Evolutionary conservation across 2,113 vertebrate genomes (phyloP), one percentile per base, ranked within the genome.

Genomic region (Amblyopsis rosae): DNA sequence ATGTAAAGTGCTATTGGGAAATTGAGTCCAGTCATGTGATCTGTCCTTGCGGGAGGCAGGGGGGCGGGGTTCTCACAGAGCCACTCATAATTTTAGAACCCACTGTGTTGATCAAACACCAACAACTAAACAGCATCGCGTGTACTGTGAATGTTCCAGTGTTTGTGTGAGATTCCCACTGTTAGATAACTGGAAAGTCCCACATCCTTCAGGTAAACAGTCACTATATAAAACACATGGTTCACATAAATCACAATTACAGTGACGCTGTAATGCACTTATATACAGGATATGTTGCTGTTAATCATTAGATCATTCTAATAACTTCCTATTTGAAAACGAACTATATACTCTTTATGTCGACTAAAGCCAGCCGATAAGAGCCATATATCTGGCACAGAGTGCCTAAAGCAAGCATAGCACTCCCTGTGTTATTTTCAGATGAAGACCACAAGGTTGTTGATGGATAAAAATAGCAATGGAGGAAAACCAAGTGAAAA

Each of bases 361-460:
- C 26, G 26, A 26, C 26, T 26, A 26, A 26, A 26, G 26, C 26
- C 26, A 26, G 26, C 26, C 2, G 26, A 26, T 26, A 26, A 26
- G 26, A 26, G 26, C 26, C 26, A 41, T 68, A 50, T 8, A 56
- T 16, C 49, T 61, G 41, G 32, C 41, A 9, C 32, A 2, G 1
- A 59, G 19, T 17, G 46, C 46, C 48, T 26, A n/a, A 6, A 65
- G 64, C 46, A 69, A 32, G 49, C 55, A 63, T 53, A 19, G 9
- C 26, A 35, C 54, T 71, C 66, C 67, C 60, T 59, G 55, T 50
- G 54, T 59, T 62, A 73, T 74, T 84, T 79, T 71, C 60, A 94
- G 85, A 66, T 61, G 1, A 84, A 79, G 32, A 91, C 85, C 84
- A 94, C 76, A 0, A 92, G 94, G 88, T 93, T 32, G 50, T 93